These are phyloP conservation scores for Pyrrhia umbra DNA, from an alignment of 2,888 invertebrate species.

Conservation along the genomic window DNA sequence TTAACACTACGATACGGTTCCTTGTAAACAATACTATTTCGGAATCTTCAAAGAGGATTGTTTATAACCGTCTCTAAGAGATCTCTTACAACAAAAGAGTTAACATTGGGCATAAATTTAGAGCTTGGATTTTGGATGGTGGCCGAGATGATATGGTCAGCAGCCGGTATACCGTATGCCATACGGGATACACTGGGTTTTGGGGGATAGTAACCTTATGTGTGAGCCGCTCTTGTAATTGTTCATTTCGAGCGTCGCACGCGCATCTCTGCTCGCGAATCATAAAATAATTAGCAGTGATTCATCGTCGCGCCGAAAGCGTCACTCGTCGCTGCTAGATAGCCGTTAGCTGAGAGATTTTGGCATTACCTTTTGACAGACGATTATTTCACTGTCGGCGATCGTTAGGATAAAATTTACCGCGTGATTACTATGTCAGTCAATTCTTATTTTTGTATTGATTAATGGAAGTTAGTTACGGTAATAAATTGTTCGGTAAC, in stretches of 20 bases:
- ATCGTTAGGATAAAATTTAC: constrained; percentile 84
- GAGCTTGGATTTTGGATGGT: constrained; percentile 78
- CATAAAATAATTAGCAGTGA: constrained; percentile 87
- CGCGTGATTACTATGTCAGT: constrained; percentile 76
- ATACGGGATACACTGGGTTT: constrained; percentile 58
- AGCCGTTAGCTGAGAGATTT: constrained; percentile 78
- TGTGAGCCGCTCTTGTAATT: constrained; percentile 68
- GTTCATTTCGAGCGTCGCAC: constrained; percentile 72
- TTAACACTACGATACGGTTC: constrained; percentile 71
- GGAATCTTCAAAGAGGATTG: constrained; percentile 83
- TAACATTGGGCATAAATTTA: constrained; percentile 82
- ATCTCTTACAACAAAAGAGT: constrained; percentile 80
- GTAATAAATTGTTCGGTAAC: constrained; percentile 16
- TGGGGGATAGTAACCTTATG: constrained; percentile 40
- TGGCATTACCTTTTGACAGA: constrained; percentile 87
- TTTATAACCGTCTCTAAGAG: constrained; percentile 76
- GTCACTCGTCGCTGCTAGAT: constrained; percentile 76
- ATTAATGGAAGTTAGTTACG: constrained; percentile 62
- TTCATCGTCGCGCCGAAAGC: constrained; percentile 83
- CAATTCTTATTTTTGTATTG: constrained; percentile 69
- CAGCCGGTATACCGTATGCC: constrained; percentile 68
- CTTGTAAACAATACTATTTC: constrained; percentile 82
- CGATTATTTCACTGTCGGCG: constrained; percentile 87
- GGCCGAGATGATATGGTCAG: constrained; percentile 66
- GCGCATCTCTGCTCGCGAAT: constrained; percentile 66